Conservation (phyloP, 2,113 vertebrate genomes). For the Brachyistius frenatus region DNA sequence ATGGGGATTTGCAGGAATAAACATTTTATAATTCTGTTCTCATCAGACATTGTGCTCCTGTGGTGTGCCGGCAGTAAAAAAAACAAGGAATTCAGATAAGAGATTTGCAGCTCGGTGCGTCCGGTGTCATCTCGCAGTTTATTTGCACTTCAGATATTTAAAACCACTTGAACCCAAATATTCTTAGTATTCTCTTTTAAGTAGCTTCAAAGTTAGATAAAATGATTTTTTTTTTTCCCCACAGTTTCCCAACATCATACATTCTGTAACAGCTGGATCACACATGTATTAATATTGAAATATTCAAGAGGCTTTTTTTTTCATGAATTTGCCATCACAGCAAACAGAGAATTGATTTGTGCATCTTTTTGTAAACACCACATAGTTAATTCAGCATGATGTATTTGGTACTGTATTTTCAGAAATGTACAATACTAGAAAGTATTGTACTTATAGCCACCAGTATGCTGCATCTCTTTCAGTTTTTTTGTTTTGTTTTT, state of each 20-base stretch:
- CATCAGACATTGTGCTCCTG: conserved; percentile 38
- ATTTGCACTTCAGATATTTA: conserved; percentile 49
- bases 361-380: conserved; percentile 15
- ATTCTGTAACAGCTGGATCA: conserved; percentile 3
- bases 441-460: conserved; percentile 1
- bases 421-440: conserved; percentile 36
- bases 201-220: conserved; percentile 44
- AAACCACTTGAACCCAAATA: conserved; percentile 51
- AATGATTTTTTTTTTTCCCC: conserved; percentile 9
- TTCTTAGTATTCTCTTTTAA: conserved; percentile 34
- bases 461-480: background rate
- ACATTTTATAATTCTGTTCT: conserved; percentile 46
- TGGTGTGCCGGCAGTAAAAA: conserved; percentile 33
- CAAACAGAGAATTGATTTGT: conserved; percentile 4
- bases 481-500: background rate
- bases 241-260: conserved; percentile 25
- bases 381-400: conserved; percentile 24
- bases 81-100: conserved; percentile 41
- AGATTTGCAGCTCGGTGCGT: conserved; percentile 43
- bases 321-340: conserved; percentile 26
- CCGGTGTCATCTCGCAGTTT: conserved; percentile 31
- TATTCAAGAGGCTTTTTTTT: background rate
- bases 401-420: conserved; percentile 11
- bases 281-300: conserved; percentile 15
- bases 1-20: background rate